These are phyloP conservation scores for Psittacus erithacus DNA, from an alignment of 2,113 vertebrate species.

Conservation along the genomic window DNA sequence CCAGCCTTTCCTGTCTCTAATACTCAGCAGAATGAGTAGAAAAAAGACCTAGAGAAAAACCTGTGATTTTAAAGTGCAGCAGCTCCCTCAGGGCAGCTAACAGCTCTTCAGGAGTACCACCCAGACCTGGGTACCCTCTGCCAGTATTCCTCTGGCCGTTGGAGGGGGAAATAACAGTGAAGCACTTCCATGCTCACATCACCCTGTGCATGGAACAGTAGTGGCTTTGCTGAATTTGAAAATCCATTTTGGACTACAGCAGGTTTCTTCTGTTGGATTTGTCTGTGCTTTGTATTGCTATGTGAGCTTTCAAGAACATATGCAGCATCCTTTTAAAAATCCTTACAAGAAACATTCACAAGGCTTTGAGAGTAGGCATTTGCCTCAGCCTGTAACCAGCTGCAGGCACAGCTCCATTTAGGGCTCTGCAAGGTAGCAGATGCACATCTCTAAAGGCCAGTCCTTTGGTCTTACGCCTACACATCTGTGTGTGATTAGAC, in stretches of 20 bases:
- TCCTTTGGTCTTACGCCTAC: background rate
- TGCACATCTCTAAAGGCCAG: background rate
- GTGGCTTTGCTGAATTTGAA: background rate
- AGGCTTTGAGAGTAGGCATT: background rate
- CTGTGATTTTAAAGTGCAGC: background rate
- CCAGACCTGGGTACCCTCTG: background rate
- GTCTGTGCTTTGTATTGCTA: background rate
- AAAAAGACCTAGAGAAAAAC: background rate
- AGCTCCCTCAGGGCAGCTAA: background rate
- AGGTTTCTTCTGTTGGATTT: background rate
- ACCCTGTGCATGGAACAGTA: background rate
- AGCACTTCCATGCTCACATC: accelerated
- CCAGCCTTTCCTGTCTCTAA: background rate
- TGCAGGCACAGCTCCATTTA: background rate
- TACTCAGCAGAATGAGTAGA: background rate
- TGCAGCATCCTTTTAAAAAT: background rate
- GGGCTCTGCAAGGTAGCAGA: background rate
- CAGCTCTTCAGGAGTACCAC: background rate
- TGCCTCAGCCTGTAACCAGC: background rate
- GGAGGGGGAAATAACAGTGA: background rate
- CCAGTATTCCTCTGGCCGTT: background rate
- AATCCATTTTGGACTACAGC: background rate
- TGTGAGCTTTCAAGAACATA: background rate
- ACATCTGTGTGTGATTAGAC: background rate
- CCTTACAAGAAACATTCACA: background rate